A percentile compares a stretch with the other conserved stretches of the same genome.
Evolutionary conservation across 2,113 vertebrate genomes (phyloP).

Genomic region (Suricata suricatta): DNA sequence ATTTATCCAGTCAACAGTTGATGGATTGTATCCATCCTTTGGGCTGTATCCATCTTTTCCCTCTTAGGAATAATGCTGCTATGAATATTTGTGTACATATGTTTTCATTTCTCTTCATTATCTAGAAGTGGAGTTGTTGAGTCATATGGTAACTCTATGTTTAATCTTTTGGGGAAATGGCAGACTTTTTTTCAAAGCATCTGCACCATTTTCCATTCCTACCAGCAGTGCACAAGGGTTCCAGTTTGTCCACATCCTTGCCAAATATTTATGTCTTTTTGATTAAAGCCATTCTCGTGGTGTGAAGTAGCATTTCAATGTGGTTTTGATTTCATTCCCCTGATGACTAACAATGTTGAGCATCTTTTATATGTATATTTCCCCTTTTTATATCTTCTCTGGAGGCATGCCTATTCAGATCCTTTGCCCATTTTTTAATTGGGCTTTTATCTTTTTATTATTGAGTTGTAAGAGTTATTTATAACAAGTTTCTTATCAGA

Average conservation of each 20-base stretch:
- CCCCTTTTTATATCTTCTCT: not conserved
- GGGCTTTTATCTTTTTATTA: not conserved
- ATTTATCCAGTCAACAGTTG: not conserved
- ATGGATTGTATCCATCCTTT: not conserved
- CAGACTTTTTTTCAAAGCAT: not conserved
- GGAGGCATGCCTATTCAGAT: not conserved
- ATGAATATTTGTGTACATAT: not conserved
- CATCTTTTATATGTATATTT: not conserved
- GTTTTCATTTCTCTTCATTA: not conserved
- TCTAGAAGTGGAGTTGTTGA: not conserved
- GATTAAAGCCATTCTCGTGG: not conserved
- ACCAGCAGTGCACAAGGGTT: not conserved
- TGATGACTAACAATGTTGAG: not conserved
- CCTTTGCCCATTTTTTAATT: not conserved
- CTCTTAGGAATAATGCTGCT: not conserved
- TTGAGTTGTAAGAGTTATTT: not conserved
- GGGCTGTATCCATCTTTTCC: not conserved
- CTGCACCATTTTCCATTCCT: not conserved
- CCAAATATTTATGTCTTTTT: not conserved
- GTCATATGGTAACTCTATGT: not conserved
- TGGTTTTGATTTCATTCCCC: not conserved
- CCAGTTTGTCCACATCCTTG: not conserved
- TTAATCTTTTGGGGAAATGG: not conserved
- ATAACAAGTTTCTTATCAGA: not conserved
- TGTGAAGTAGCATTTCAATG: not conserved